A percentile compares a stretch with the other conserved stretches of the same genome.
These are phyloP conservation scores for Gymnoscopelus microlampas DNA, from an alignment of 2,797 vertebrate species.

Conservation along the genomic window DNA sequence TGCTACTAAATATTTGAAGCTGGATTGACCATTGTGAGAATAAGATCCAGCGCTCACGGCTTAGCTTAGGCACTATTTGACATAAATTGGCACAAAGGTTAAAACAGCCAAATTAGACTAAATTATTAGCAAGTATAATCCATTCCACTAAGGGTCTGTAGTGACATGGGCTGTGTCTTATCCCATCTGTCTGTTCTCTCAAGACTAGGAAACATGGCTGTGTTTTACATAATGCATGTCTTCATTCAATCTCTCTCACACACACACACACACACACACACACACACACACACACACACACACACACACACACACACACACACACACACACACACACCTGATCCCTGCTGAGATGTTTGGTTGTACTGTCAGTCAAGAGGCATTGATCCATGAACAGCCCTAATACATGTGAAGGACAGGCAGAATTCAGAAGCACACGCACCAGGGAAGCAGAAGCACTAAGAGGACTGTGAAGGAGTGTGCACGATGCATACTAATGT, in stretches of 20 bases:
- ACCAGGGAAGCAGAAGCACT: no score
- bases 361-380: conserved; percentile 15
- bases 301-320: conserved; percentile 4
- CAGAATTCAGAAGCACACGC: conserved; percentile 1
- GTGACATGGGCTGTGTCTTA: conserved; percentile 10
- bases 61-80: no score
- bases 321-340: not conserved
- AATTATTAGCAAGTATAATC: no score
- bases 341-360: conserved; percentile 46
- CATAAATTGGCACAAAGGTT: no score
- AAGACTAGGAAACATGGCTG: conserved; percentile 4
- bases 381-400: conserved; percentile 41
- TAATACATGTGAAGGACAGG: conserved; percentile 50
- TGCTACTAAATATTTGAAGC: not conserved
- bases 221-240: not conserved
- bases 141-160: no score
- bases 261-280: not conserved
- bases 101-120: no score
- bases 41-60: no score
- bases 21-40: not conserved
- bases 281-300: not conserved
- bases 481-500: not conserved
- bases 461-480: not conserved
- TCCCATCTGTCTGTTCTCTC: conserved; percentile 42
- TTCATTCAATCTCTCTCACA: not conserved